A percentile compares a stretch with the other conserved stretches of the same genome.
Conservation (phyloP, 2,888 invertebrate genomes). For the Agapetus fuscipes region DNA sequence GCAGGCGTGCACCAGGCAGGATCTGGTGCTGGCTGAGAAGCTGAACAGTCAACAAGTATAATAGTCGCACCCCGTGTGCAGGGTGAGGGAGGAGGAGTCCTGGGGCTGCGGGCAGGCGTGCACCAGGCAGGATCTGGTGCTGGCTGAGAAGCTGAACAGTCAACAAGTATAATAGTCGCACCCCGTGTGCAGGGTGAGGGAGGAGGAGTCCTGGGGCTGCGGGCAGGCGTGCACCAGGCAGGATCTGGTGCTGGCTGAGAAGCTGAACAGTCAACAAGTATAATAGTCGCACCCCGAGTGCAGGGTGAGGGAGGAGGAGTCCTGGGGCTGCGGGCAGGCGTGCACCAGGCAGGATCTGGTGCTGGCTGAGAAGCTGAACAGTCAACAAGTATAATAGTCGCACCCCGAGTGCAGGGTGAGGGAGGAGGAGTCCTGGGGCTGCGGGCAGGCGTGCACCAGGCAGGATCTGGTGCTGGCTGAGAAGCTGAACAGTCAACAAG, state of each 20-base stretch:
- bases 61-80: conserved; percentile 57
- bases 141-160: no score
- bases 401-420: conserved; percentile 51
- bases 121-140: conserved; percentile 55
- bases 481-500: no score
- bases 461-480: no score
- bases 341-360: conserved; percentile 57
- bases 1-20: conserved; percentile 62
- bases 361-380: no score
- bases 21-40: no score
- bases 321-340: conserved; percentile 59
- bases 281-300: conserved; percentile 62
- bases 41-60: no score
- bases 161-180: conserved; percentile 70
- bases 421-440: conserved; percentile 45
- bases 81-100: conserved; percentile 44
- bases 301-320: conserved; percentile 45
- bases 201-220: conserved; percentile 47
- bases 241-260: no score
- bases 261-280: no score
- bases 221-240: conserved; percentile 67
- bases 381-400: conserved; percentile 70
- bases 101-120: conserved; percentile 61
- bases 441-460: conserved; percentile 63
- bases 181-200: conserved; percentile 47